Conservation (phyloP, 2,888 invertebrate genomes). For the Lacanobia wlatinum region DNA sequence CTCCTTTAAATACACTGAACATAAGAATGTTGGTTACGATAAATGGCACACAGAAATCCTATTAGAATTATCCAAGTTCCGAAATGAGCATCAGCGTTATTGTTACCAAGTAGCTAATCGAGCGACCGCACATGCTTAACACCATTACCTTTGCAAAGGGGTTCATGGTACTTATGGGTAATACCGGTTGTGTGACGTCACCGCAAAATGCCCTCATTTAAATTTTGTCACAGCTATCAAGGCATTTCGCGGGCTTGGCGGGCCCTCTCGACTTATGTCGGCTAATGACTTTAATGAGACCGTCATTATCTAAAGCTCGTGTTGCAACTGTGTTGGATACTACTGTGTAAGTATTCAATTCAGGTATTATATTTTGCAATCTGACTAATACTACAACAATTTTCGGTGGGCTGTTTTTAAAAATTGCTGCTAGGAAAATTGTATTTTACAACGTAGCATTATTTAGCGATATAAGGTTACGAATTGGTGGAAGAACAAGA, state of each 20-base stretch:
- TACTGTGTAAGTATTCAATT: constrained; percentile 23
- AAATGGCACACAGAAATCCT: neutral
- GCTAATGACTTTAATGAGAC: constrained; percentile 49
- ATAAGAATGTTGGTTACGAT: neutral
- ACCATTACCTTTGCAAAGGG: constrained; percentile 30
- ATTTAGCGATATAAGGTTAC: neutral
- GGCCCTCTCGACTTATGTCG: constrained; percentile 27
- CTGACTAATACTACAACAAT: neutral
- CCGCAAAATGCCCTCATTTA: constrained; percentile 46
- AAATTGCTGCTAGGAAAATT: neutral
- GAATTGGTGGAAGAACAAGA: neutral
- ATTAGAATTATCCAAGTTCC: neutral
- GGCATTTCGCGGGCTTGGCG: constrained; percentile 43
- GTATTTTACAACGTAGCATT: neutral
- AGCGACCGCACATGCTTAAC: constrained; percentile 9
- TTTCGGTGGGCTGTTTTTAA: neutral
- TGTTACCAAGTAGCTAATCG: constrained; percentile 2
- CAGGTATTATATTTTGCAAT: neutral
- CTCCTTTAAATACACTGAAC: neutral
- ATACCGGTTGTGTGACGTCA: constrained; percentile 55
- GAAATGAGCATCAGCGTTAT: constrained; percentile 3
- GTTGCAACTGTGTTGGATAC: constrained; percentile 24
- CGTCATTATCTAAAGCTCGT: constrained; percentile 36
- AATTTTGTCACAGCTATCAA: constrained; percentile 55
- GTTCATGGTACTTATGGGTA: constrained; percentile 36